Conservation (phyloP, 1,140 invertebrate genomes). For the Atta cephalotes region DNA sequence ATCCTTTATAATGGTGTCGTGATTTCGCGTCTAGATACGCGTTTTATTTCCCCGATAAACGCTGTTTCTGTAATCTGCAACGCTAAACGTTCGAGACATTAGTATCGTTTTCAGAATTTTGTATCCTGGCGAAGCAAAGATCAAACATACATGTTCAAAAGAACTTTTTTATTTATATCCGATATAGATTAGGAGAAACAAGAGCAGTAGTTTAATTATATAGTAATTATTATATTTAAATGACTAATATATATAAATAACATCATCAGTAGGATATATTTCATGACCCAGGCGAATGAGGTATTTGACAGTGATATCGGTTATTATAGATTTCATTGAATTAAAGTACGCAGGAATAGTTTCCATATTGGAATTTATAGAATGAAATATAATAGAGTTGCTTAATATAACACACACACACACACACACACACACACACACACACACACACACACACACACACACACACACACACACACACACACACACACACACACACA, state of each 20-base stretch:
- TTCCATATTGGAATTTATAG: conserved; percentile 16
- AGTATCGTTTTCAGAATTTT: conserved; percentile 58
- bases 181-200: background rate
- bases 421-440: too few relatives aligned
- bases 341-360: background rate
- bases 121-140: background rate
- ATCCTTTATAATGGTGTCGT: conserved; percentile 82
- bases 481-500: too few relatives aligned
- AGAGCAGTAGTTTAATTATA: background rate
- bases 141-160: background rate
- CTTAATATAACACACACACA: background rate
- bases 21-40: conserved; percentile 82
- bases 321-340: conserved; percentile 21
- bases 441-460: too few relatives aligned
- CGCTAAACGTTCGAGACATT: conserved; percentile 82
- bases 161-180: background rate
- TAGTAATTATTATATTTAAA: conserved; percentile 12
- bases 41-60: conserved; percentile 76
- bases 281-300: background rate
- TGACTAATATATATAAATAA: background rate
- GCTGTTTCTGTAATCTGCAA: conserved; percentile 59
- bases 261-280: background rate
- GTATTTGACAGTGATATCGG: background rate
- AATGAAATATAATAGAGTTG: background rate
- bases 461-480: too few relatives aligned